Evolutionary conservation across 2,113 vertebrate species (phyloP).

Genomic region (Accipiter virgatus): DNA sequence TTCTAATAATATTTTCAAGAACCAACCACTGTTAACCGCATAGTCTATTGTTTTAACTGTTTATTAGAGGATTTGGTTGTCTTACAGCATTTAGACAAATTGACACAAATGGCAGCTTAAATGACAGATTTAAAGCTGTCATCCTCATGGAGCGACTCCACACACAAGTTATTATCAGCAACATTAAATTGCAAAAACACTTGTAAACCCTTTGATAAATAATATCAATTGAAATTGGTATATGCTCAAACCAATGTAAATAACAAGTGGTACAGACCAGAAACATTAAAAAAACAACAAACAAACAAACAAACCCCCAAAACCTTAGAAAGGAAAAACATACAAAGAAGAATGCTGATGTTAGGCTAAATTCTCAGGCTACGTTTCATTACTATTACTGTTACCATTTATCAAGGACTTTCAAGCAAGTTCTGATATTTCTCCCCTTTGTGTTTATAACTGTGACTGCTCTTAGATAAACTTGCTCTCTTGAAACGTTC

Average conservation of each 20-base stretch:
- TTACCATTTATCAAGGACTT: background rate
- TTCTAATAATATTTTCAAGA: background rate
- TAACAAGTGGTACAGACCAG: background rate
- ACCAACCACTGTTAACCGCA: background rate
- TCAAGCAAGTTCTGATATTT: background rate
- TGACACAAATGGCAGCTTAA: background rate
- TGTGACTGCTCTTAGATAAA: background rate
- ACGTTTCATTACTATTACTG: background rate
- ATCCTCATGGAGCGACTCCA: background rate
- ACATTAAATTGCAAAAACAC: background rate
- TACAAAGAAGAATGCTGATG: background rate
- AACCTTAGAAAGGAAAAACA: background rate
- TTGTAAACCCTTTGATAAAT: background rate
- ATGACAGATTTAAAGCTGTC: background rate
- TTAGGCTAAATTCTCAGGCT: background rate
- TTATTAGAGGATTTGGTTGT: background rate
- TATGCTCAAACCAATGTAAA: background rate
- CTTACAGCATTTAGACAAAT: background rate
- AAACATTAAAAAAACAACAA: background rate
- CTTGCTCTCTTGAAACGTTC: background rate
- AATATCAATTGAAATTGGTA: background rate
- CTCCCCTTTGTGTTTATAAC: background rate
- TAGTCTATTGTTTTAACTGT: background rate
- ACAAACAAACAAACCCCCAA: background rate
- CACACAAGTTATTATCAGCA: background rate